phyloP scores from a whole-genome alignment of 2,888 invertebrate species.

The Lathronympha strigana region DNA sequence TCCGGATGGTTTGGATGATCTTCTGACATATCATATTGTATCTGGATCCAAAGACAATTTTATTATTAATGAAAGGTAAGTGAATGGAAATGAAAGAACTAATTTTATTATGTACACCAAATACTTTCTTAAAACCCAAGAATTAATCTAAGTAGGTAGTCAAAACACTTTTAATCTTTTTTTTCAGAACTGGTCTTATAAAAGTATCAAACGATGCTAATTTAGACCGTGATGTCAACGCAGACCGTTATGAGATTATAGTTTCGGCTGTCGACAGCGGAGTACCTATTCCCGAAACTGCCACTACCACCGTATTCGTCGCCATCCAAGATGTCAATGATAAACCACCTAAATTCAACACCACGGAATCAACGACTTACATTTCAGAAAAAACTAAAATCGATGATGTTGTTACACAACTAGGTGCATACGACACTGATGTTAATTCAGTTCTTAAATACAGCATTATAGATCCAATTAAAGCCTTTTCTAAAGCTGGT shows the following conservation, averaged over 20 bases:
- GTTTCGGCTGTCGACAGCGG: constrained; percentile 91
- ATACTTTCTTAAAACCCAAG: not conserved
- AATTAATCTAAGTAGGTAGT: too few species aligned
- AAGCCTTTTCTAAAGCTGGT: constrained; percentile 90
- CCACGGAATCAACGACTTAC: constrained; percentile 86
- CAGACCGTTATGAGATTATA: constrained; percentile 88
- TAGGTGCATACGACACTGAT: constrained; percentile 89
- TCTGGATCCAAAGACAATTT: constrained; percentile 91
- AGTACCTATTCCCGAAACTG: constrained; percentile 89
- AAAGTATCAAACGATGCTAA: constrained; percentile 89
- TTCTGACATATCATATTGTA: constrained; percentile 88
- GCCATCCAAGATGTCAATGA: constrained; percentile 91
- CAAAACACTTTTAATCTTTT: not conserved
- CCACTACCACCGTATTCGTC: constrained; percentile 89
- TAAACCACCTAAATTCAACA: constrained; percentile 90
- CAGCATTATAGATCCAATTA: constrained; percentile 86
- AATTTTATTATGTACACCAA: not conserved
- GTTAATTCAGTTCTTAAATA: constrained; percentile 87
- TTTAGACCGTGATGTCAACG: constrained; percentile 87
- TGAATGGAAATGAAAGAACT: constrained; percentile 20
- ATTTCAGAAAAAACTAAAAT: constrained; percentile 88
- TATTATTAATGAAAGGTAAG: constrained; percentile 88
- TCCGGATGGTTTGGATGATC: constrained; percentile 89
- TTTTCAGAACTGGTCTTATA: constrained; percentile 86
- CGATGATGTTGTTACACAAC: constrained; percentile 85